A percentile compares a stretch with the other conserved stretches of the same genome.
Conservation (phyloP, 2,797 vertebrate species). For the Bufotes viridis region DNA sequence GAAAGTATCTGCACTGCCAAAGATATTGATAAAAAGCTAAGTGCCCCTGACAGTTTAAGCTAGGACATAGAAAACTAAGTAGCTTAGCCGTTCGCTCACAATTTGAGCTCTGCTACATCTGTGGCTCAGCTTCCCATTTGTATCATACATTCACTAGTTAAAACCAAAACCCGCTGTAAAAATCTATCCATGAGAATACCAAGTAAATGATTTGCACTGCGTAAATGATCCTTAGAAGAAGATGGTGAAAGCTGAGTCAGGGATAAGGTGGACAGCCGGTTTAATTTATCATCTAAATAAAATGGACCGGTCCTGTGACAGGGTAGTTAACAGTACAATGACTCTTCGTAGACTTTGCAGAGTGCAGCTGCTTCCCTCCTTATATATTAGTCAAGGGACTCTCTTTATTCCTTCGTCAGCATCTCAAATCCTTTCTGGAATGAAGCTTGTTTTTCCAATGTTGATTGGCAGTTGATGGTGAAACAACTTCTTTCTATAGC, state of each 20-base stretch:
- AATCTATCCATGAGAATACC: background rate
- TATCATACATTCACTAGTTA: background rate
- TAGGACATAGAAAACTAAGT: background rate
- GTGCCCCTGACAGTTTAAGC: too few species aligned
- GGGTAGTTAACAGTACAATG: conserved; percentile 45
- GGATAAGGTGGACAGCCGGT: conserved; percentile 40
- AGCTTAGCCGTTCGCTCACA: background rate
- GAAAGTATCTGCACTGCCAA: too few species aligned
- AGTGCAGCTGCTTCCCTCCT: conserved; percentile 49
- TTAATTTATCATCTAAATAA: conserved; percentile 55
- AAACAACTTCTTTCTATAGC: conserved; percentile 6
- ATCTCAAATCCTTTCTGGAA: conserved; percentile 52
- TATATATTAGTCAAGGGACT: conserved; percentile 54
- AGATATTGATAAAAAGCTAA: too few species aligned
- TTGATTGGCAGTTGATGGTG: conserved; percentile 23
- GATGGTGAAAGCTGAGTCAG: conserved; percentile 22
- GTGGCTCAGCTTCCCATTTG: background rate
- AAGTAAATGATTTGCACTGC: background rate
- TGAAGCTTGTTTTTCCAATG: conserved; percentile 58
- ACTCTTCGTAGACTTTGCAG: conserved; percentile 33
- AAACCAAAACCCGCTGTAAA: background rate
- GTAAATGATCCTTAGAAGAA: conserved; percentile 21
- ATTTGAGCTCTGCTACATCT: background rate
- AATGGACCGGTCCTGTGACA: conserved; percentile 27
- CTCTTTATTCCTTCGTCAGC: conserved; percentile 40